phyloP scores from a whole-genome alignment of 2,888 invertebrate species.

The Ernsta delagoae region DNA sequence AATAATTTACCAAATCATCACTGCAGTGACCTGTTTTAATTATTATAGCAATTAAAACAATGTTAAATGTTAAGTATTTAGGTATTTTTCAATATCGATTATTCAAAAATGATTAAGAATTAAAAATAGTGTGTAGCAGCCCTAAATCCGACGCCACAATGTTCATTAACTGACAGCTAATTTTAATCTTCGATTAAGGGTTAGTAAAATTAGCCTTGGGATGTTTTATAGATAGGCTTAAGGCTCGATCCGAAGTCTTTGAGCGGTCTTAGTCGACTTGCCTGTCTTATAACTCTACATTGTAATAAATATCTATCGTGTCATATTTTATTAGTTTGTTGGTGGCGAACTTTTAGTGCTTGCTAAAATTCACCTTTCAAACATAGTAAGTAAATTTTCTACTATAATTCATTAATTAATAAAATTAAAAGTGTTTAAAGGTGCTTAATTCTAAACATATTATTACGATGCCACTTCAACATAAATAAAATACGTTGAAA shows the following conservation, averaged over 20 bases:
- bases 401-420: no score
- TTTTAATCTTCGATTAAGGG: slow-evolving; percentile 79
- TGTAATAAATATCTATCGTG: slow-evolving; percentile 20
- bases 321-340: slow-evolving; percentile 23
- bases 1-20: no score
- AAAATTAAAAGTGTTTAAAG: no score
- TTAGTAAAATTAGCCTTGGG: slow-evolving; percentile 65
- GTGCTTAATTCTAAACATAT: no score
- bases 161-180: slow-evolving; percentile 75
- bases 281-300: slow-evolving; percentile 11
- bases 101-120: neutral
- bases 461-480: neutral
- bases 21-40: no score
- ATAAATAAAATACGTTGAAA: neutral
- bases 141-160: slow-evolving; percentile 46
- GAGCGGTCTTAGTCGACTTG: slow-evolving; percentile 6
- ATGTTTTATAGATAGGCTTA: slow-evolving; percentile 41
- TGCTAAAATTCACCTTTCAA: neutral
- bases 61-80: no score
- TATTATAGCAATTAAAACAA: no score
- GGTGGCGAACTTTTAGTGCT: neutral
- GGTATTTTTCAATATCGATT: no score
- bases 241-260: slow-evolving; percentile 32
- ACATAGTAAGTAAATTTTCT: no score
- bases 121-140: slow-evolving; percentile 8